Evolutionary conservation across 1,140 invertebrate species (phyloP).

Genomic region (Belonocnema kinseyi): DNA sequence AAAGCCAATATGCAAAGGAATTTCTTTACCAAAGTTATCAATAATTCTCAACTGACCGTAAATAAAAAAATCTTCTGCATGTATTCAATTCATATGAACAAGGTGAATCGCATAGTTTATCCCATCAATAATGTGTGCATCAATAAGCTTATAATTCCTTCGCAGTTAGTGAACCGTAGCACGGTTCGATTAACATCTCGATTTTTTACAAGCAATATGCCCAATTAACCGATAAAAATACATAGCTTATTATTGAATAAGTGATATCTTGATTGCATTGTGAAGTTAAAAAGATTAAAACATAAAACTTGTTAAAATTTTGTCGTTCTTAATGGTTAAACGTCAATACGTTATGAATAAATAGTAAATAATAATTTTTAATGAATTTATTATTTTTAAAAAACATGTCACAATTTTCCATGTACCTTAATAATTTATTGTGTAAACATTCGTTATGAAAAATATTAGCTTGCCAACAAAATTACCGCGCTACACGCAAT

Average conservation of each 20-base stretch:
- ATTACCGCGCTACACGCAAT: no score
- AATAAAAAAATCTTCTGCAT: constrained; percentile 8
- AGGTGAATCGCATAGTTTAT: constrained; percentile 18
- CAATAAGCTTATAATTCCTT: constrained; percentile 24
- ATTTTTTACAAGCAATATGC: constrained; percentile 21
- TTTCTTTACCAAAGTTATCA: neutral
- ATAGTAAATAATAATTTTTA: no score
- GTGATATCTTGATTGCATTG: constrained; percentile 7
- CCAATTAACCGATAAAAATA: constrained; percentile 10
- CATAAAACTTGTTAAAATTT: neutral
- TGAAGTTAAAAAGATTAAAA: neutral
- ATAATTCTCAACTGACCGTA: constrained; percentile 29
- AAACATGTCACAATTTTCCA: no score
- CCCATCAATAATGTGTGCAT: constrained; percentile 13
- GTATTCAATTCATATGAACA: constrained; percentile 23
- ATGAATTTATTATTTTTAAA: no score
- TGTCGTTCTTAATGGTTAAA: no score
- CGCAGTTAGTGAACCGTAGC: constrained; percentile 12
- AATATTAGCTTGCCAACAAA: no score
- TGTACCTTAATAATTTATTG: no score
- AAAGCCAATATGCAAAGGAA: neutral
- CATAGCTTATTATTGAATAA: constrained; percentile 16
- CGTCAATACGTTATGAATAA: no score
- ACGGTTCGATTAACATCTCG: neutral
- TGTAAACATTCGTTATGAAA: no score